Evolutionary conservation across 2,888 invertebrate genomes (phyloP), one percentile per base, ranked within the genome.

Genomic region (Leptogaster cylindrica): DNA sequence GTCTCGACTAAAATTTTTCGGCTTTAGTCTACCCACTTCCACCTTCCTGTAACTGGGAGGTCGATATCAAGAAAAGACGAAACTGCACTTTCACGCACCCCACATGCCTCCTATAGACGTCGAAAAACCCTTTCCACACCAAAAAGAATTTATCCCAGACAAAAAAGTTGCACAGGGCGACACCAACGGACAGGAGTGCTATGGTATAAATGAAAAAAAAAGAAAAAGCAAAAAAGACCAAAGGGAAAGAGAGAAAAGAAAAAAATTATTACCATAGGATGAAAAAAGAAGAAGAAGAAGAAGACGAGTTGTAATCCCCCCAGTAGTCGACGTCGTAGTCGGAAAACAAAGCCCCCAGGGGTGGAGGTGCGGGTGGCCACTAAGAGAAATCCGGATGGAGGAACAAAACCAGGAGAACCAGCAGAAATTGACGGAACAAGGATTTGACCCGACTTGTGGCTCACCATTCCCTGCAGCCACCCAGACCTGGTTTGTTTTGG

Each of bases 1-100:
- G 58, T 58, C 58, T 58, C 58, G 58, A 39, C 58, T 41, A 41
- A 58, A 31, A 58, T 58, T 58, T 58, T 58, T 58, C 58, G 58
- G 58, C 39, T 58, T 58, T 39, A 23, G 39, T 41, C n/a, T n/a
- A n/a, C 58, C 58, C 58, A 58, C 58, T 58, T n/a, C n/a, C n/a
- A n/a, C n/a, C n/a, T n/a, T n/a, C n/a, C 58, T 36, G 39, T 55
- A 33, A 55, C 7, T 27, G 27, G n/a, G 16, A 33, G 55, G 58
- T 58, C 39, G 58, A 39, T 27, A 23, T 39, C 41, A 58, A 58
- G 58, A 58, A 58, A 58, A 58, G 58, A 58, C 58, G 58, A 39
- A 58, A 31, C 52, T 52, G 52, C 31, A 52, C 52, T 52, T 28
- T 25, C 58, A 39, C 23, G 41, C 25, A 58, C 23, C 20, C 58